phyloP scores from a whole-genome alignment of 2,888 invertebrate genomes.

The Taphrorychus bicolor region DNA sequence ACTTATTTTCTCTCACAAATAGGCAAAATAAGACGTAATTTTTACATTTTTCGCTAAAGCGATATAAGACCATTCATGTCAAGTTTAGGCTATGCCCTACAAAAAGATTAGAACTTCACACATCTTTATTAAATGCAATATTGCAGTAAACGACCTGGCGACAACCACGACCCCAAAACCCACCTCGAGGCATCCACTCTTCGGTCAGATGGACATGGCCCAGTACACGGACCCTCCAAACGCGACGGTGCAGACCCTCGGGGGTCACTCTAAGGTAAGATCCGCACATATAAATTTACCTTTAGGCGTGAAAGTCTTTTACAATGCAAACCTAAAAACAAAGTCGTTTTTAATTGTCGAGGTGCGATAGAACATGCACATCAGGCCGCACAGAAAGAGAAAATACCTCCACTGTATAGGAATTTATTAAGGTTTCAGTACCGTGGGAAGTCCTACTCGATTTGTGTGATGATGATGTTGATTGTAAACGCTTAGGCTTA shows the following conservation, averaged over 20 bases:
- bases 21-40: no score
- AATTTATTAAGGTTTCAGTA: conserved; percentile 23
- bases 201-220: conserved; percentile 64
- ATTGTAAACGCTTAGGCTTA: neutral
- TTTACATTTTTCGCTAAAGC: no score
- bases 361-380: neutral
- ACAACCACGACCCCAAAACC: conserved; percentile 54
- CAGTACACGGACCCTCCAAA: conserved; percentile 62
- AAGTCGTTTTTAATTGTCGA: neutral
- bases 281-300: neutral
- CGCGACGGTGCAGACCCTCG: conserved; percentile 64
- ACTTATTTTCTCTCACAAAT: no score
- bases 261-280: conserved; percentile 72
- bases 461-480: neutral
- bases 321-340: neutral
- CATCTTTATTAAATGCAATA: neutral
- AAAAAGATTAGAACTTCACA: neutral
- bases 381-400: conserved; percentile 29
- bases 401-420: neutral
- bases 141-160: conserved; percentile 68
- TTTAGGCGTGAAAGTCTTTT: neutral
- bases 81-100: no score
- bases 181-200: conserved; percentile 59
- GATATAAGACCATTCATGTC: no score
- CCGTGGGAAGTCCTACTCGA: conserved; percentile 19